Conservation (phyloP, 2,888 invertebrate genomes). For the Lottia scabra region DNA sequence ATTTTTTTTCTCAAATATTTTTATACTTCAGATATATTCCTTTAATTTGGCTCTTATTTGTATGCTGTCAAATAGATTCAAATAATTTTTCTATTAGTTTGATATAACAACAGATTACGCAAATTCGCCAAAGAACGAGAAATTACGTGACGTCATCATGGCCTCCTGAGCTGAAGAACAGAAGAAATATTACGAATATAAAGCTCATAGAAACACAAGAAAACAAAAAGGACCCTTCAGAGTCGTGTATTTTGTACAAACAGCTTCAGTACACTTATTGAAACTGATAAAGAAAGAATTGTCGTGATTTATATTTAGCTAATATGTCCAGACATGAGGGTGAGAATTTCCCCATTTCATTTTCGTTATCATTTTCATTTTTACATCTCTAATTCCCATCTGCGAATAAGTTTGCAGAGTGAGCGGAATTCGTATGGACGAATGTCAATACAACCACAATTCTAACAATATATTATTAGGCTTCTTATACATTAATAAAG, state of each 20-base stretch:
- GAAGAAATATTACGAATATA: constrained; percentile 20
- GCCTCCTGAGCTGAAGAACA: constrained; percentile 45
- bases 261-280: too few relatives aligned
- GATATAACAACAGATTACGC: constrained; percentile 12
- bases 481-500: too few relatives aligned
- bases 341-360: constrained; percentile 42
- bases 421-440: too few relatives aligned
- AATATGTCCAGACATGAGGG: constrained; percentile 93
- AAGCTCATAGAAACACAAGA: neutral
- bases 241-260: too few relatives aligned
- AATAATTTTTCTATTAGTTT: too few relatives aligned
- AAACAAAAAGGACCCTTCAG: neutral
- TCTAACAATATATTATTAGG: too few relatives aligned
- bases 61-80: too few relatives aligned
- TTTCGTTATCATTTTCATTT: too few relatives aligned
- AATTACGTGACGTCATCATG: constrained; percentile 64
- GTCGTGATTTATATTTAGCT: constrained; percentile 24
- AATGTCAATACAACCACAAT: too few relatives aligned
- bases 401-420: too few relatives aligned
- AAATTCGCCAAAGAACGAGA: constrained; percentile 41
- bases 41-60: neutral
- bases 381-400: too few relatives aligned
- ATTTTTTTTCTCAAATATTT: neutral
- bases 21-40: neutral
- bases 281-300: neutral